Evolutionary conservation across 2,888 invertebrate species (phyloP), one percentile per base, ranked within the genome.

Genomic region (Temnothorax rugatulus): DNA sequence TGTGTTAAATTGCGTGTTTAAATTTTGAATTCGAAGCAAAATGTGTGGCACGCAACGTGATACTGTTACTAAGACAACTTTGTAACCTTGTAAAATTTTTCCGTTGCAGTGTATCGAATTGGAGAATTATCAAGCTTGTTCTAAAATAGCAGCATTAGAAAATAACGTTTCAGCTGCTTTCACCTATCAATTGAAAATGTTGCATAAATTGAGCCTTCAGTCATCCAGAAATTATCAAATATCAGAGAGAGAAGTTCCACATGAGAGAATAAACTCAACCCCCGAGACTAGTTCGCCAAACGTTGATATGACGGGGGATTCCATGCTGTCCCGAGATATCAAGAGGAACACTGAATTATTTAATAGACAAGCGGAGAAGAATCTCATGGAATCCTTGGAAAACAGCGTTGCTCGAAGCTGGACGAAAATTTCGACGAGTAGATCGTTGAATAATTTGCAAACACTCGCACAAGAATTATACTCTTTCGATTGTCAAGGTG

Each of bases 81-180:
- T 34, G n/a, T 13, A n/a, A 41, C 0, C n/a, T n/a, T n/a, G n/a
- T 15, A 7, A 4, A 44, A 8, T 11, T 77, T 86, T 71, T 59
- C 34, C 18, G 79, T 87, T 75, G 5, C 90, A 95, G 95, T 95
- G 95, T 84, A 74, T 94, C 5, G 94, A 95, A 83, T 88, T 95
- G 61, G 94, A 94, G 73, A 95, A 95, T 87, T 95, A 94, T 88
- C 95, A 95, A 91, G 95, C 95, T 11, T 95, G 95, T 47, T 94
- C 95, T 2, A 95, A 95, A 88, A 88, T 96, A 41, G 95, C 95
- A 38, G 91, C 95, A 21, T 90, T 96, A 69, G 95, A 95, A 38
- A 94, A 94, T 61, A 94, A 95, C 84, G 94, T 95, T 83, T 93
- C 94, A 29, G 92, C 94, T 18, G 95, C 95, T 13, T 91, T 95